Base-by-base conservation (phyloP, 1,140 invertebrate species). In the Hycleus cichorii region DNA sequence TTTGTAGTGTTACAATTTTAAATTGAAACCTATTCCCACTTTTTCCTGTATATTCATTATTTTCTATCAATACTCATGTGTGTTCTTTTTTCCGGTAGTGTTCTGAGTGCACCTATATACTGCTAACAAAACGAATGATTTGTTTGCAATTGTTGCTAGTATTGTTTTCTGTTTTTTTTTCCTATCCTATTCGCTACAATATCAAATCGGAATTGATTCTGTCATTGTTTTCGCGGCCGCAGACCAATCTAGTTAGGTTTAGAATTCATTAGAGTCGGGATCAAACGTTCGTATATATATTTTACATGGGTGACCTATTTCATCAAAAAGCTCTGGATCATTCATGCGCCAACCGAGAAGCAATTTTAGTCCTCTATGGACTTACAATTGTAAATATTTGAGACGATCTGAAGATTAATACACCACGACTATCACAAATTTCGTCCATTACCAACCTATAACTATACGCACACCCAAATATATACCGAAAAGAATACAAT, bases 261-360 rank as follows among this genome's bases (percentile, higher is more conserved):
- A 49, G 48, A 49, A 49, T 49, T 49, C 48, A 49, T 49, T 49
- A 49, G 48, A 11, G 48, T 39, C 48, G 39, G 48, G 48, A 49
- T 49, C 48, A 49, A 49, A 49, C 48, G 48, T 26, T 18, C 48
- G 48, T 49, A 49, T 11, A 47, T 18, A 18, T 49, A 49, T 49
- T 49, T 49, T 49, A 49, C 48, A 49, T 49, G 48, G 26, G 10
- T 39, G 48, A 49, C 48, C 48, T 49, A 49, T 49, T 49, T 49
- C 48, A 49, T 49, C 48, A 49, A 39, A 49, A 11, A 49, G 48
- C 39, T 12, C 48, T 32, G 27, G 48, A 49, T 49, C 48, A 49
- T 49, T 49, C 26, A 49, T 49, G 48, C 48, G 11, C 48, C 27
- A 39, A 49, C 48, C 18, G 48, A 49, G 26, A 49, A 49, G 48